phyloP scores from a whole-genome alignment of 2,888 invertebrate species.

The Hyalella azteca region DNA sequence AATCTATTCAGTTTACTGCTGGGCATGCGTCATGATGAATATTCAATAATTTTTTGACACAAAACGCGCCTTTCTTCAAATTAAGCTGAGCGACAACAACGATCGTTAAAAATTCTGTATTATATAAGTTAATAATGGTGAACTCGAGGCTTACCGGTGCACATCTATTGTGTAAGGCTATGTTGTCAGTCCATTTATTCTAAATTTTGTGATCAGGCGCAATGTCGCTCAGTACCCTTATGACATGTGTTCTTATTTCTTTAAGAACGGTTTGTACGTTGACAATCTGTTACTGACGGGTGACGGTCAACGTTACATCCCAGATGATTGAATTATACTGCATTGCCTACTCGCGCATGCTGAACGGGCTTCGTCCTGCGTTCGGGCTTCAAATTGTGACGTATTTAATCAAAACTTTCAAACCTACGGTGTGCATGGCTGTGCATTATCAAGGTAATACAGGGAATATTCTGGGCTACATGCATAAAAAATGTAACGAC shows the following conservation, averaged over 20 bases:
- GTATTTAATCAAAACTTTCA: not conserved
- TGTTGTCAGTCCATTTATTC: conserved; percentile 13
- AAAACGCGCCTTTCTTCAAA: not conserved
- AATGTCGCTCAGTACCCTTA: not conserved
- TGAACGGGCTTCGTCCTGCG: conserved; percentile 6
- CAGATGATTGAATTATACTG: not conserved
- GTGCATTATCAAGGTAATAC: not conserved
- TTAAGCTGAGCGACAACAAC: not conserved
- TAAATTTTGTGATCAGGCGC: conserved; percentile 15
- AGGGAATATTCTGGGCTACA: conserved; percentile 4
- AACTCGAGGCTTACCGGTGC: not conserved
- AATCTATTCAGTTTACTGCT: not conserved
- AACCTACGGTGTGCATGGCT: not conserved
- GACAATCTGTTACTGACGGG: not conserved
- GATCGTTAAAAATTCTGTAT: conserved; percentile 19
- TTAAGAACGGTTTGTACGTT: conserved; percentile 30
- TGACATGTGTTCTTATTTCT: not conserved
- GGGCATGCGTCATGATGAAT: not conserved
- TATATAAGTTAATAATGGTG: not conserved
- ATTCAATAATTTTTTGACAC: not conserved
- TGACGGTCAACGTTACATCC: too few species aligned
- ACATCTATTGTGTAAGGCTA: conserved; percentile 29
- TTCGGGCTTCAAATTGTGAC: not conserved
- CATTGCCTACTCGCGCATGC: not conserved
- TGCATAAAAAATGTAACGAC: not conserved